A percentile compares a stretch with the other conserved stretches of the same genome.
Evolutionary conservation across 2,797 vertebrate species (phyloP).

Genomic region (Trachurus trachurus): DNA sequence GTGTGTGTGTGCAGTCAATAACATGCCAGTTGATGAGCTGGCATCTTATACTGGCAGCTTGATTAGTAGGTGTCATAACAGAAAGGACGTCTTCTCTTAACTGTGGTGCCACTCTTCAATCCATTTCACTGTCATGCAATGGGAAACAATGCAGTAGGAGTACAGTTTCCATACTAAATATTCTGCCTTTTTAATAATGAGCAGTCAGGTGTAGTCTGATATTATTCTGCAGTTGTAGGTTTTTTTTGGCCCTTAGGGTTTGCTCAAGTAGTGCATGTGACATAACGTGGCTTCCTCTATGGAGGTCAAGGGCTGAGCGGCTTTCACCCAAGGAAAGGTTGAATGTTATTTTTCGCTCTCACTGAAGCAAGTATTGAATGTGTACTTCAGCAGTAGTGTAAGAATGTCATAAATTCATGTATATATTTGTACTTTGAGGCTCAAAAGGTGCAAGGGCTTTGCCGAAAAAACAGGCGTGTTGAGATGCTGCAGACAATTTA

Average conservation of each 20-base stretch:
- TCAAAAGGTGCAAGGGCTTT: background rate
- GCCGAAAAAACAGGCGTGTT: background rate
- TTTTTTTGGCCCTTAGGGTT: slow-evolving; percentile 13
- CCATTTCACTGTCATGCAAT: slow-evolving; percentile 15
- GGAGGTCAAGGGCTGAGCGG: slow-evolving; percentile 20
- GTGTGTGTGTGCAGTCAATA: slow-evolving; percentile 14
- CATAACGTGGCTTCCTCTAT: slow-evolving; percentile 25
- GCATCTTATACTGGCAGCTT: slow-evolving; percentile 30
- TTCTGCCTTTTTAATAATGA: background rate
- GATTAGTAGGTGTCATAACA: slow-evolving; percentile 35
- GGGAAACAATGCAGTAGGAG: background rate
- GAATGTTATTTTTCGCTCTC: slow-evolving; percentile 24
- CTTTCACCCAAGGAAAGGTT: slow-evolving; percentile 38
- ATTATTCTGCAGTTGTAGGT: slow-evolving; percentile 1
- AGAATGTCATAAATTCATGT: slow-evolving; percentile 3
- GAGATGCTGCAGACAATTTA: slow-evolving; percentile 9
- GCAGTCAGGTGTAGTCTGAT: background rate
- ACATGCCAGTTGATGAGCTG: slow-evolving; percentile 41
- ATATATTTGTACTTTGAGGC: slow-evolving; percentile 9
- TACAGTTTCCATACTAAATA: background rate
- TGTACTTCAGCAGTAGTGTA: slow-evolving; percentile 20
- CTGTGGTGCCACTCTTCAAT: slow-evolving; percentile 18
- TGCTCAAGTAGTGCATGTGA: slow-evolving; percentile 22
- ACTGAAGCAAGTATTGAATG: slow-evolving; percentile 18
- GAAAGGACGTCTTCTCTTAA: slow-evolving; percentile 33